Conservation (phyloP, 2,113 vertebrate species). For the Ancistrus triradiatus region DNA sequence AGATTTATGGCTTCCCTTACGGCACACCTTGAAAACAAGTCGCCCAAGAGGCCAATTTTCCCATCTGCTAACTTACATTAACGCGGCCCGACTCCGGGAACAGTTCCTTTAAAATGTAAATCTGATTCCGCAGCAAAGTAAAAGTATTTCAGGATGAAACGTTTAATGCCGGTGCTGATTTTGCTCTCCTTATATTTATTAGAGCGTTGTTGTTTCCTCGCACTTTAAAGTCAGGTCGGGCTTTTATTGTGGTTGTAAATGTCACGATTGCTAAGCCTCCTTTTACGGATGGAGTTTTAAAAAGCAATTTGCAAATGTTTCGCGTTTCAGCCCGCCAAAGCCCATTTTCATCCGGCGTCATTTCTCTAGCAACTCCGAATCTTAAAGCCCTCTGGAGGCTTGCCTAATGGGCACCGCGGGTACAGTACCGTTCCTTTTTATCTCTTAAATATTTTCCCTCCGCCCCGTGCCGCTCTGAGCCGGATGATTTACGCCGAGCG, state of each 20-base stretch:
- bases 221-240: slow-evolving; percentile 27
- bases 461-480: slow-evolving; percentile 78
- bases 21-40: slow-evolving; percentile 66
- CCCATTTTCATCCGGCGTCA: slow-evolving; percentile 68
- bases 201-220: slow-evolving; percentile 15
- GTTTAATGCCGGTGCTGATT: slow-evolving; percentile 7
- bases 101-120: slow-evolving; percentile 24
- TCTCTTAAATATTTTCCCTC: slow-evolving; percentile 72
- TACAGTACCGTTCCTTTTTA: slow-evolving; percentile 68
- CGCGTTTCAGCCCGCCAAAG: slow-evolving; percentile 63
- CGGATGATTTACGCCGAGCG: slow-evolving; percentile 78
- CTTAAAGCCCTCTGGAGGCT: slow-evolving; percentile 82
- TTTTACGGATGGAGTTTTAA: slow-evolving; percentile 62
- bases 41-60: slow-evolving; percentile 58
- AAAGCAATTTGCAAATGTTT: slow-evolving; percentile 58
- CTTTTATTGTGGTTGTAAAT: slow-evolving; percentile 45
- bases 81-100: slow-evolving; percentile 26
- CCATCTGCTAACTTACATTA: slow-evolving; percentile 53
- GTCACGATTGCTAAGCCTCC: slow-evolving; percentile 43
- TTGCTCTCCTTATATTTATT: slow-evolving; percentile 3
- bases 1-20: slow-evolving; percentile 66
- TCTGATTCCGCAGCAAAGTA: slow-evolving; percentile 34
- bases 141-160: neutral
- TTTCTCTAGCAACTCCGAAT: slow-evolving; percentile 75
- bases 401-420: slow-evolving; percentile 80